Base-by-base conservation (phyloP, 2,888 invertebrate genomes). In the Punctoribates punctum region DNA sequence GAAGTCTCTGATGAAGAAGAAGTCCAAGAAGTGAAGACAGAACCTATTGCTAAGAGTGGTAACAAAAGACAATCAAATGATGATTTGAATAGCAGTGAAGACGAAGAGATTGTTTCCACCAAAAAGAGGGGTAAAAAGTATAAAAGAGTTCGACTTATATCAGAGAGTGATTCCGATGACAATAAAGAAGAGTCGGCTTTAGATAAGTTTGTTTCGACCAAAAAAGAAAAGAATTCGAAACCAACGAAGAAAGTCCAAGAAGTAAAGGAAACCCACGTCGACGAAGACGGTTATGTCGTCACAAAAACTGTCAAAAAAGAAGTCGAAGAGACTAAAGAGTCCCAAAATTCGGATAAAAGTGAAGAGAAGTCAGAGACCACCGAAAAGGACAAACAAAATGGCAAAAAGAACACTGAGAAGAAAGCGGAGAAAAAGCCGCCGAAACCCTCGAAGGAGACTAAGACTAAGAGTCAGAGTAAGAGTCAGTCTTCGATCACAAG, bases 271-370 rank as follows among this genome's bases (percentile, higher is more conserved):
- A 84, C 83, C 1, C 84, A 82, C 60, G 81, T 83, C 77, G 83
- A 83, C 78, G 82, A 83, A 20, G 83, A 83, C 48, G 83, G 84
- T 15, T 84, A 81, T 80, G 80, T 83, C 79, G 83, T 83, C 83
- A 80, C 73, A 15, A 73, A 73, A 46, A 73, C 15, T 79, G 80
- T 79, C 60, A 67, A 51, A 38, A 62, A 73, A 48, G 70, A 34
- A 57, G 62, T 54, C 23, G 11, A 75, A 75, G 17, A 75, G 65
- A 42, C 51, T 27, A 0, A 77, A 77, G 23, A 15, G 11, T 25
- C 1, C 9, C 2, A 70, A 38, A n/a, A n/a, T n/a, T n/a, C n/a
- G n/a, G n/a, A n/a, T n/a, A n/a, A n/a, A n/a, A n/a, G n/a, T n/a
- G 46, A 70, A 46, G 6, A 27, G 70, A 29, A 70, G 15, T n/a